Evolutionary conservation across 2,797 vertebrate genomes (phyloP).

Genomic region (Thunnus albacares): DNA sequence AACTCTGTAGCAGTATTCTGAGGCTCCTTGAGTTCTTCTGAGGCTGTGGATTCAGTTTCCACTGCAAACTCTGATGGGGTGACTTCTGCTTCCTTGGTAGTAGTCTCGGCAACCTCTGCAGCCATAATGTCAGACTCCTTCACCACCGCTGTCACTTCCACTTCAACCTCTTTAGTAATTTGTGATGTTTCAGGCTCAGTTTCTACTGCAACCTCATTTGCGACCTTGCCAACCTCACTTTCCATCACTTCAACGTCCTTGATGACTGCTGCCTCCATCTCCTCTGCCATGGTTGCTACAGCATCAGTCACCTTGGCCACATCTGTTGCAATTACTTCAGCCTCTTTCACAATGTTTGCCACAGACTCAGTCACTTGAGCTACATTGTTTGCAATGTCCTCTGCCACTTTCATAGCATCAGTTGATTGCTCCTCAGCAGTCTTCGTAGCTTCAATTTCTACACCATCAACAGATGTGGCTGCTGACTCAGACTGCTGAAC

Average conservation of each 20-base stretch:
- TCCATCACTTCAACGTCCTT: constrained; percentile 14
- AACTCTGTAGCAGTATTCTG: background rate
- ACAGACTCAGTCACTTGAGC: constrained; percentile 36
- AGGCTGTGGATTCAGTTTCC: constrained; percentile 1
- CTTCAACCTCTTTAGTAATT: constrained; percentile 14
- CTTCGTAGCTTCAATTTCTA: constrained; percentile 23
- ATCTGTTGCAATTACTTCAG: constrained; percentile 40
- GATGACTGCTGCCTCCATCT: constrained; percentile 21
- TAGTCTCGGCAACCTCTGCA: constrained; percentile 16
- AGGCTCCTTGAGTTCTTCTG: constrained; percentile 11
- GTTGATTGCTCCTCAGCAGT: constrained; percentile 3
- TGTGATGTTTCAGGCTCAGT: constrained; percentile 9
- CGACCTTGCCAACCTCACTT: constrained; percentile 15
- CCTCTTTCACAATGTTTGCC: constrained; percentile 34
- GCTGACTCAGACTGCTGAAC: constrained; percentile 33
- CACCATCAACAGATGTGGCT: background rate
- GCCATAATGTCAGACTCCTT: background rate
- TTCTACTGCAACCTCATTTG: constrained; percentile 7
- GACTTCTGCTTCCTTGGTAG: constrained; percentile 10
- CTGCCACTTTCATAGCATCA: constrained; percentile 27
- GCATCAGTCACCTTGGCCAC: constrained; percentile 41
- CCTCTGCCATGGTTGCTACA: constrained; percentile 26
- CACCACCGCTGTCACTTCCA: background rate
- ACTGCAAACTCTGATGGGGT: constrained; percentile 12
- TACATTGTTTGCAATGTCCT: constrained; percentile 27